phyloP scores from a whole-genome alignment of 2,888 invertebrate species.

The Agrochola litura region DNA sequence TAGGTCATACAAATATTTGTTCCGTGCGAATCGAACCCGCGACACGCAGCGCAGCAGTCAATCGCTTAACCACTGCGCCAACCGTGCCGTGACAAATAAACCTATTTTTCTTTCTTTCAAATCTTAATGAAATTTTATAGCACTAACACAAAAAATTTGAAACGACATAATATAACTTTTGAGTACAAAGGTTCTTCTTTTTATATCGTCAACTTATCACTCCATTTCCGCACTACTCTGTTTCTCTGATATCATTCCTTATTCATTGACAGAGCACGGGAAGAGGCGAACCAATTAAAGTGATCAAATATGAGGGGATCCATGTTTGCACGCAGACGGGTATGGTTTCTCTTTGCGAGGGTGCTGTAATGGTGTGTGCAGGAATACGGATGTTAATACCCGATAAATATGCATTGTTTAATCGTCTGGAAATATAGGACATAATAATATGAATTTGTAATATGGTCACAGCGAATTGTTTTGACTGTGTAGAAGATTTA shows the following conservation, averaged over 20 bases:
- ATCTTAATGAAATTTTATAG: too few relatives aligned
- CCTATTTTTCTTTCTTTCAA: too few relatives aligned
- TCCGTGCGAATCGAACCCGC: too few relatives aligned
- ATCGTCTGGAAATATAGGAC: constrained; percentile 45
- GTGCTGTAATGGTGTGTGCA: constrained; percentile 50
- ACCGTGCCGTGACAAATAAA: too few relatives aligned
- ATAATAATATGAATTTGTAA: constrained; percentile 2
- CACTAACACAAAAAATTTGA: too few relatives aligned
- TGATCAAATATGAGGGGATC: constrained; percentile 76
- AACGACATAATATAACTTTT: not conserved
- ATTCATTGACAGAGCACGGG: constrained; percentile 74
- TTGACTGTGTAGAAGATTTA: not conserved
- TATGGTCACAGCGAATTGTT: not conserved
- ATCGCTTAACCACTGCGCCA: too few relatives aligned
- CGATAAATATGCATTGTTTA: constrained; percentile 61
- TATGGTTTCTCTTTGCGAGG: constrained; percentile 49
- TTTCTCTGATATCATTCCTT: constrained; percentile 71
- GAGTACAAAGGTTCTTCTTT: not conserved
- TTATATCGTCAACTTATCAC: not conserved
- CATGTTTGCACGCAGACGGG: constrained; percentile 62
- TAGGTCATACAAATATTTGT: too few relatives aligned
- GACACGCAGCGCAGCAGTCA: too few relatives aligned
- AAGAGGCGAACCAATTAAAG: constrained; percentile 79
- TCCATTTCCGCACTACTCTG: constrained; percentile 44
- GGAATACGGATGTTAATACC: constrained; percentile 44